Conservation (phyloP, 2,113 vertebrate genomes). For the Indicator maculatus region DNA sequence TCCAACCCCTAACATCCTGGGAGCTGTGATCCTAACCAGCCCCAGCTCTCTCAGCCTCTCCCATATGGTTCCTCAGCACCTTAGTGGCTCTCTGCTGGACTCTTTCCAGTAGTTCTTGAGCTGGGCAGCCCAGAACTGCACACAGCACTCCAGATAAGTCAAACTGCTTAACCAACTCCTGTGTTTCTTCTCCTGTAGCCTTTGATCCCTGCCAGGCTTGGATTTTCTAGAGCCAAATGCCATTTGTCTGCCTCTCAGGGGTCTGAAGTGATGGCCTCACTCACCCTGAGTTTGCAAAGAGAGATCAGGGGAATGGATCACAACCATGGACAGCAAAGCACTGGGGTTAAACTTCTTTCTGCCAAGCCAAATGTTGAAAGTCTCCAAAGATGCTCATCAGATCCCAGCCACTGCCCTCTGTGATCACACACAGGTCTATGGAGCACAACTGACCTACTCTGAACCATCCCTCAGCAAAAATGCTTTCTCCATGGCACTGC, state of each 20-base stretch:
- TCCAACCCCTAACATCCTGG: too few relatives aligned
- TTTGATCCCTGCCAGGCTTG: background rate
- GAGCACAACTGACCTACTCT: slow-evolving; percentile 20
- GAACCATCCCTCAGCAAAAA: background rate
- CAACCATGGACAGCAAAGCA: background rate
- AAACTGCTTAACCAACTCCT: background rate
- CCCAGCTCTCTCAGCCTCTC: too few relatives aligned
- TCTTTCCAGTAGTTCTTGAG: too few relatives aligned
- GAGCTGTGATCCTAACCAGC: too few relatives aligned
- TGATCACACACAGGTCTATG: background rate
- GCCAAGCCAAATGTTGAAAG: background rate
- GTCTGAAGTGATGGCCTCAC: background rate
- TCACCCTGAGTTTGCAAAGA: background rate
- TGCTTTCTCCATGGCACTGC: background rate
- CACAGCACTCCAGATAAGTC: too few relatives aligned
- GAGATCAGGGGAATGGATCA: background rate
- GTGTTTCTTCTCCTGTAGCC: background rate
- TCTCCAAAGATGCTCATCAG: background rate
- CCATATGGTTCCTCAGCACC: too few relatives aligned
- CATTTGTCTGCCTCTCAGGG: background rate
- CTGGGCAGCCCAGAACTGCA: too few relatives aligned
- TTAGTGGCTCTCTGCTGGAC: too few relatives aligned
- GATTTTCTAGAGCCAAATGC: background rate
- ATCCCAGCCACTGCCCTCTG: background rate
- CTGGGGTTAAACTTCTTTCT: background rate